phyloP scores from a whole-genome alignment of 2,797 vertebrate genomes.

The Sebastes itinus region DNA sequence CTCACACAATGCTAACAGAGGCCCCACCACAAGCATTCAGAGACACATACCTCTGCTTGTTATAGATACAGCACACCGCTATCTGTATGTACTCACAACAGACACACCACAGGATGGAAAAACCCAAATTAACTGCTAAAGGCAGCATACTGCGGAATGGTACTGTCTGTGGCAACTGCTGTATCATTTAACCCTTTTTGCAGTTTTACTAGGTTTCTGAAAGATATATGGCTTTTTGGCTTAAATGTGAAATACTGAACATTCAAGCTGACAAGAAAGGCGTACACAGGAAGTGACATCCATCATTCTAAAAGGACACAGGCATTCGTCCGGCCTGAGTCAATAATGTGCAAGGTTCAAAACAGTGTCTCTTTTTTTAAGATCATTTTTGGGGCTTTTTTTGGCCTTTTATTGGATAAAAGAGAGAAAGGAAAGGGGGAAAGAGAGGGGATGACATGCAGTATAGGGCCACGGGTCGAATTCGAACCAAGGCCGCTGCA shows the following conservation, averaged over 20 bases:
- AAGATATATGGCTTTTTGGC: not conserved
- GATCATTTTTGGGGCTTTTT: not conserved
- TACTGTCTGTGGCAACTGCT: not conserved
- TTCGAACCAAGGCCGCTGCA: not conserved
- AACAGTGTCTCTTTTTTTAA: not conserved
- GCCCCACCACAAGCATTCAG: not conserved
- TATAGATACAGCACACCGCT: not conserved
- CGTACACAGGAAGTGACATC: not conserved
- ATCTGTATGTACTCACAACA: not conserved
- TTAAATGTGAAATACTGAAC: not conserved
- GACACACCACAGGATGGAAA: not conserved
- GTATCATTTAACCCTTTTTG: not conserved
- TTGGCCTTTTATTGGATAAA: not conserved
- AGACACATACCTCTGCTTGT: not conserved
- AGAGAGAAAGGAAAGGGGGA: too few relatives aligned
- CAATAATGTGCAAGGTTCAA: not conserved
- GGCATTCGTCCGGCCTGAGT: not conserved
- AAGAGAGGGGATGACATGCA: rapidly evolving
- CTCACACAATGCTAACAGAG: not conserved
- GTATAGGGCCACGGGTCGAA: not conserved
- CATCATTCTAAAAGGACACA: not conserved
- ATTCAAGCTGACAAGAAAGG: not conserved
- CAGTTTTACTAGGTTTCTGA: not conserved
- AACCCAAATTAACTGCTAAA: not conserved
- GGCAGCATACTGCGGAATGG: too few relatives aligned